phyloP scores from a whole-genome alignment of 1,140 invertebrate species.

The Lepidurus couesii region DNA sequence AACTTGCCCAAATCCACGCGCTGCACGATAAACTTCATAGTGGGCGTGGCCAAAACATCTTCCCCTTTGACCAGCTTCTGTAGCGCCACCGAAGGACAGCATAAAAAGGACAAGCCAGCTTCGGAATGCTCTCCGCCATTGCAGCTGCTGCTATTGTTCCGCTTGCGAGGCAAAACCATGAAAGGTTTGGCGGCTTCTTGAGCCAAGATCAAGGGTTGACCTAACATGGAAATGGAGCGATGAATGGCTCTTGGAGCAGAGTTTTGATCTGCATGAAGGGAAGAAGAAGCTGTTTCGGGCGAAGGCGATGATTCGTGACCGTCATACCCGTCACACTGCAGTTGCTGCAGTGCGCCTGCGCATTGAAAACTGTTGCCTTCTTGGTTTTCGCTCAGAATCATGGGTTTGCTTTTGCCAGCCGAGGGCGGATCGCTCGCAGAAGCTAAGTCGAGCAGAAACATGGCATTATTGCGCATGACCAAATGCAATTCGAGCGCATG shows the following conservation, averaged over 20 bases:
- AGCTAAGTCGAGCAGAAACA: slow-evolving; percentile 85
- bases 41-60: slow-evolving; percentile 46
- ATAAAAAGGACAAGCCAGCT: slow-evolving; percentile 68
- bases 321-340: slow-evolving; percentile 34
- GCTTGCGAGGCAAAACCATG: slow-evolving; percentile 41
- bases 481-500: slow-evolving; percentile 58
- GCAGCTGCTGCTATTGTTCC: slow-evolving; percentile 66
- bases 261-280: slow-evolving; percentile 27
- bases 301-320: slow-evolving; percentile 34
- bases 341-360: slow-evolving; percentile 50
- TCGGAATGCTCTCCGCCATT: slow-evolving; percentile 51
- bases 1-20: slow-evolving; percentile 75
- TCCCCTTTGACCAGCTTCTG: slow-evolving; percentile 45
- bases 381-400: slow-evolving; percentile 43
- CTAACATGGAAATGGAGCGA: slow-evolving; percentile 58
- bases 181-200: slow-evolving; percentile 16
- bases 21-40: slow-evolving; percentile 77
- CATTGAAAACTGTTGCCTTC: slow-evolving; percentile 55
- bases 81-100: slow-evolving; percentile 72
- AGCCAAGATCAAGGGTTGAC: slow-evolving; percentile 32
- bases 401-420: slow-evolving; percentile 44
- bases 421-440: slow-evolving; percentile 24
- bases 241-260: slow-evolving; percentile 51
- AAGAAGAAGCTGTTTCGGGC: slow-evolving; percentile 9
- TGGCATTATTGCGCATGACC: slow-evolving; percentile 85